Evolutionary conservation across 2,113 vertebrate genomes (phyloP).

Genomic region (Laticauda colubrina): DNA sequence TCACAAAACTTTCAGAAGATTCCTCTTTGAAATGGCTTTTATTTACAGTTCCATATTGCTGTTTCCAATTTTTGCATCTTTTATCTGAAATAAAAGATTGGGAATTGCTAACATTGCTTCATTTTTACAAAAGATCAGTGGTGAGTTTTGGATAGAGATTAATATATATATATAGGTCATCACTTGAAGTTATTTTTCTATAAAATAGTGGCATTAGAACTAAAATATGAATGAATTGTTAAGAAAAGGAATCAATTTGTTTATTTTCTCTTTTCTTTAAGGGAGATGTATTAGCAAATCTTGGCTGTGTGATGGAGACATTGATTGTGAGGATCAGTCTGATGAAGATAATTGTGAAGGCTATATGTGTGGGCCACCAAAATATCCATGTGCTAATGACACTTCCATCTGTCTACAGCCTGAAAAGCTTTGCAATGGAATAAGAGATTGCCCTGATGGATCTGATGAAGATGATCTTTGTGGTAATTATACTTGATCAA

Average conservation of each 20-base stretch:
- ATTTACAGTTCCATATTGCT: background rate
- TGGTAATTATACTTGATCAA: constrained; percentile 74
- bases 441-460: constrained; percentile 89
- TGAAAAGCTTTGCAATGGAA: constrained; percentile 93
- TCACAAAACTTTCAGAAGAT: background rate
- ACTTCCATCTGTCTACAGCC: constrained; percentile 89
- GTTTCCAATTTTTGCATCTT: background rate
- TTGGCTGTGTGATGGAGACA: constrained; percentile 97
- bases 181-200: background rate
- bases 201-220: background rate
- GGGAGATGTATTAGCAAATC: constrained; percentile 98
- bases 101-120: background rate
- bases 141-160: background rate
- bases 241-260: constrained; percentile 17
- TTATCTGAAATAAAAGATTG: background rate
- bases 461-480: constrained; percentile 95
- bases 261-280: constrained; percentile 71
- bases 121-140: background rate
- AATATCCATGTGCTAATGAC: constrained; percentile 93
- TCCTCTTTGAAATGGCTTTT: background rate
- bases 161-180: background rate
- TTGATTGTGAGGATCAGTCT: constrained; percentile 96
- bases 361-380: constrained; percentile 90
- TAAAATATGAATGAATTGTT: background rate
- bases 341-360: constrained; percentile 92